Evolutionary conservation across 1,140 invertebrate species (phyloP).

Genomic region (Polyergus mexicanus): DNA sequence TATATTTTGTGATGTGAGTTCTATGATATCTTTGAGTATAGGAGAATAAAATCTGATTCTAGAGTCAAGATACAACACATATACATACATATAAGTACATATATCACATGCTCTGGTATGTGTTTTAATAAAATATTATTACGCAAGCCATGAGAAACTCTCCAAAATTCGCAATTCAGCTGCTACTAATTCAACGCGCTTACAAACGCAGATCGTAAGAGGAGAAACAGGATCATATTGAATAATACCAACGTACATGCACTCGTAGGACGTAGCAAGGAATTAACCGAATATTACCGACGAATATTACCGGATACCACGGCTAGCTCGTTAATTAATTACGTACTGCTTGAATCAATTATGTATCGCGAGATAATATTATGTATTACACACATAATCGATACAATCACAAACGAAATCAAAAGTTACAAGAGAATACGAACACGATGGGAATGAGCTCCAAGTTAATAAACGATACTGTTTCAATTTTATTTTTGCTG

Average conservation of each 20-base stretch:
- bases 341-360: constrained; percentile 41
- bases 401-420: constrained; percentile 22
- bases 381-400: constrained; percentile 19
- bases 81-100: no score
- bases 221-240: constrained; percentile 21
- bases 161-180: constrained; percentile 5
- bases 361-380: constrained; percentile 42
- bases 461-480: constrained; percentile 4
- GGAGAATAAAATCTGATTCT: background rate
- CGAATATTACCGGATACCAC: constrained; percentile 18
- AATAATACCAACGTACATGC: constrained; percentile 9
- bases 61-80: background rate
- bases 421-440: constrained; percentile 35
- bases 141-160: background rate
- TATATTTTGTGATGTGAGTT: background rate
- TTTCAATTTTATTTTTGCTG: background rate
- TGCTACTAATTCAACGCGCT: constrained; percentile 10
- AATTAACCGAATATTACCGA: constrained; percentile 56
- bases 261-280: constrained; percentile 27
- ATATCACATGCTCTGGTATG: background rate
- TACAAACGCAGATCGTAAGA: constrained; percentile 13
- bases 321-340: constrained; percentile 53
- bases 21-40: no score
- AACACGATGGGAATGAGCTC: background rate
- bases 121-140: constrained; percentile 23